Percentiles rank a stretch among this genome's conserved stretches.
These are phyloP conservation scores for Plectropomus leopardus DNA, from an alignment of 2,113 vertebrate species.

Conservation along the genomic window DNA sequence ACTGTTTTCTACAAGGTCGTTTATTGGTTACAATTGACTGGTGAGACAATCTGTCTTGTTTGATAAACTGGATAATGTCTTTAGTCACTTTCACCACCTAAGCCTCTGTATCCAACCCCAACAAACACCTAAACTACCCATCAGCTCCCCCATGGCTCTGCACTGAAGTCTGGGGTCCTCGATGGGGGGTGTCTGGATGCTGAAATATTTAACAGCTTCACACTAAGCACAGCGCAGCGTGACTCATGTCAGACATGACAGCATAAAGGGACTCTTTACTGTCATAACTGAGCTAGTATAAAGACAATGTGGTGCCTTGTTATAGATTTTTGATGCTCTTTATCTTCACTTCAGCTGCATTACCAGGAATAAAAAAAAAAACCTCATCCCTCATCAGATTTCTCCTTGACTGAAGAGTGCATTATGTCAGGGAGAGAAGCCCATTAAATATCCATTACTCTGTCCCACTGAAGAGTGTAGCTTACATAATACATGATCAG, in stretches of 20 bases:
- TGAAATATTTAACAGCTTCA: slow-evolving; percentile 71
- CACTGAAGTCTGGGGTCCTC: slow-evolving; percentile 32
- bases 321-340: slow-evolving; percentile 43
- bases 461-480: not conserved
- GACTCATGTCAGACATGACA: slow-evolving; percentile 56
- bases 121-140: slow-evolving; percentile 14
- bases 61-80: slow-evolving; percentile 11
- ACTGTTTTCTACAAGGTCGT: not conserved
- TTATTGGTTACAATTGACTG: slow-evolving; percentile 6
- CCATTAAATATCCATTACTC: slow-evolving; percentile 53
- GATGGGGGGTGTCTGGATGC: slow-evolving; percentile 46
- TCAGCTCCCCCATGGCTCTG: slow-evolving; percentile 19
- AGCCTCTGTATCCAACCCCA: not conserved
- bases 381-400: slow-evolving; percentile 35
- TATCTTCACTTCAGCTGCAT: slow-evolving; percentile 34
- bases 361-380: slow-evolving; percentile 38
- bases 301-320: not conserved
- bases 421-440: slow-evolving; percentile 29
- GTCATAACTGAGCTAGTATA: not conserved
- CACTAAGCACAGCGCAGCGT: slow-evolving; percentile 41
- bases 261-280: slow-evolving; percentile 20
- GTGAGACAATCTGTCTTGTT: slow-evolving; percentile 2
- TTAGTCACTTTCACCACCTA: slow-evolving; percentile 1
- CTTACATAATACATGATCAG: not conserved
- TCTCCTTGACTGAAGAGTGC: slow-evolving; percentile 16